A percentile compares a stretch with the other conserved stretches of the same genome.
Evolutionary conservation across 37 sponge, comb jelly and placozoan species (phyloP).

Genomic region (Chondrosia reniformis): DNA sequence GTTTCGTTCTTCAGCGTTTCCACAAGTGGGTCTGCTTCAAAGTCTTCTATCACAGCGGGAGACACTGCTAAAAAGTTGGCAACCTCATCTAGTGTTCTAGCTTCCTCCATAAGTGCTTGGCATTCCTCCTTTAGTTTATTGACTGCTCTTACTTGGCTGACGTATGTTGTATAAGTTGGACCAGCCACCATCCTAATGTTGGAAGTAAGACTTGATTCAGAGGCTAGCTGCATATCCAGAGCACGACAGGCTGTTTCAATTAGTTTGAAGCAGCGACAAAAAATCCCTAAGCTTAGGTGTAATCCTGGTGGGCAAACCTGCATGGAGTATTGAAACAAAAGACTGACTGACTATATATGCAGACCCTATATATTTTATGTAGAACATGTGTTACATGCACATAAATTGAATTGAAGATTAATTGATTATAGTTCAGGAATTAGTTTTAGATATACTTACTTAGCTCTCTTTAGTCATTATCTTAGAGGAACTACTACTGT

Average conservation of each 20-base stretch:
- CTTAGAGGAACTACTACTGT: too few species aligned
- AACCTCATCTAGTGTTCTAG: not conserved
- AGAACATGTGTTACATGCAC: too few species aligned
- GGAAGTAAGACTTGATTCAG: not conserved
- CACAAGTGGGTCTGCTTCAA: not conserved
- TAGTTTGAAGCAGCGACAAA: not conserved
- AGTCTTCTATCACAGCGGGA: too few species aligned
- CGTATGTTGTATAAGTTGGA: too few species aligned
- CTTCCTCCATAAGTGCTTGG: not conserved
- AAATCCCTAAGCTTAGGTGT: not conserved
- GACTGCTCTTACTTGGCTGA: not conserved
- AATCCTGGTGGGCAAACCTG: conserved; percentile 2
- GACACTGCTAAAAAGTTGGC: not conserved
- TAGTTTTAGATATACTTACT: too few species aligned
- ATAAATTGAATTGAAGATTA: too few species aligned
- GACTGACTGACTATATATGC: too few species aligned
- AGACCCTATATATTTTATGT: too few species aligned
- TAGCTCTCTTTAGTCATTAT: too few species aligned
- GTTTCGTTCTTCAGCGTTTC: not conserved
- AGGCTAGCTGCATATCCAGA: too few species aligned
- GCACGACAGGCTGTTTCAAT: not conserved
- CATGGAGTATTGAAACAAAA: not conserved
- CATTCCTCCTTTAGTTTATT: not conserved
- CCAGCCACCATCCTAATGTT: not conserved
- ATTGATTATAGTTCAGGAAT: too few species aligned